Evolutionary conservation across 2,888 invertebrate genomes (phyloP).

Genomic region (Pollenia amentaria): DNA sequence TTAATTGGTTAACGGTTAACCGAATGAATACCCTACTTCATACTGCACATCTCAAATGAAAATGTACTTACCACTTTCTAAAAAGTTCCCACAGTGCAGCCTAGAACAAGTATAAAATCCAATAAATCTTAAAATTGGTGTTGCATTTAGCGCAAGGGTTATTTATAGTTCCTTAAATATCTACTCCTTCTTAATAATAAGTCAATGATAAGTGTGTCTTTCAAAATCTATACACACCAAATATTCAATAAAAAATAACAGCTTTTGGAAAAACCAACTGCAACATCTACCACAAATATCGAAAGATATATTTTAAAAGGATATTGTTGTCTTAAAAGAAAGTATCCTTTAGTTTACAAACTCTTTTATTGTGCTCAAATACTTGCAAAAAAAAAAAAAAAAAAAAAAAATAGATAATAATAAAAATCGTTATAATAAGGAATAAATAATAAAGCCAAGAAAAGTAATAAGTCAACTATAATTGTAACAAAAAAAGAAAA

Average conservation of each 20-base stretch:
- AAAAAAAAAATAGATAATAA: background rate
- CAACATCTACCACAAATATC: too few species aligned
- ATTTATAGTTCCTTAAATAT: background rate
- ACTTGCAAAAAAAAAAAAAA: background rate
- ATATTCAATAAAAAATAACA: too few species aligned
- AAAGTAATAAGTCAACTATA: slow-evolving; percentile 30
- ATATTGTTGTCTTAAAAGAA: too few species aligned
- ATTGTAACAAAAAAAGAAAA: slow-evolving; percentile 3
- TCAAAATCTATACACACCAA: background rate
- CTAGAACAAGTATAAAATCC: background rate
- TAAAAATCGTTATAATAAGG: background rate
- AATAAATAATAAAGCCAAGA: background rate
- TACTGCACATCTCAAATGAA: too few species aligned
- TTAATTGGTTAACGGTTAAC: too few species aligned
- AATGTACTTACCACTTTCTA: too few species aligned
- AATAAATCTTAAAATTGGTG: background rate
- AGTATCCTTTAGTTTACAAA: too few species aligned
- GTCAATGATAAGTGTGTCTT: background rate
- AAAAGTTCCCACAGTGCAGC: too few species aligned
- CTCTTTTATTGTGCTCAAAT: slow-evolving; percentile 1
- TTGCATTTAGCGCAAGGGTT: background rate
- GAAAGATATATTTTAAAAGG: too few species aligned
- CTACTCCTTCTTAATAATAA: background rate
- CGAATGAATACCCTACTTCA: too few species aligned
- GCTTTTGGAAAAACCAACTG: too few species aligned